Evolutionary conservation across 2,797 vertebrate species (phyloP).

Genomic region (Astyanax mexicanus): DNA sequence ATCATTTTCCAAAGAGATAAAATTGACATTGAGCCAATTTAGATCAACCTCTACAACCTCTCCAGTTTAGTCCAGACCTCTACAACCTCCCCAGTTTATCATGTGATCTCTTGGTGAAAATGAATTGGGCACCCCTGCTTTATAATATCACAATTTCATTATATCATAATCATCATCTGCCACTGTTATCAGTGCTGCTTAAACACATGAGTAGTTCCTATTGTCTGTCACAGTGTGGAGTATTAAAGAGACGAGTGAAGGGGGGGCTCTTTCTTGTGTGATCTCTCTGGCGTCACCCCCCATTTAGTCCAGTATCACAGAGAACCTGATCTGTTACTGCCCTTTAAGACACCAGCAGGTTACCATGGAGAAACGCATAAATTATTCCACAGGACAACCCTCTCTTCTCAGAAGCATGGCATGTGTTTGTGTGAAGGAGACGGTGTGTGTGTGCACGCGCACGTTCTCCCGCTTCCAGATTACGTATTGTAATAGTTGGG

Average conservation of each 20-base stretch:
- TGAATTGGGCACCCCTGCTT: no score
- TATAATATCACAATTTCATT: no score
- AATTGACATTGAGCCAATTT: no score
- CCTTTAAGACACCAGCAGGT: slow-evolving; percentile 79
- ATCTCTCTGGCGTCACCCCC: not conserved
- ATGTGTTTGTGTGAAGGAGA: not conserved
- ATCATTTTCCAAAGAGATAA: no score
- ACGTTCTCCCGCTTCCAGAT: slow-evolving; percentile 18
- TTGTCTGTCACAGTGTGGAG: not conserved
- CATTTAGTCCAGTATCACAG: slow-evolving; percentile 45
- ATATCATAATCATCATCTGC: no score
- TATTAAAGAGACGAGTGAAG: not conserved
- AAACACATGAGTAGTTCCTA: not conserved
- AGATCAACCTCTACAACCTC: no score
- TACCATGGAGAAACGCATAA: slow-evolving; percentile 82
- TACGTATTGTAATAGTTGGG: slow-evolving; percentile 28
- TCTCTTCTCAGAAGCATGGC: slow-evolving; percentile 12
- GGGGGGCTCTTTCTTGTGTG: not conserved
- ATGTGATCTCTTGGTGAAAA: no score
- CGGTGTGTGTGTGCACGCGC: not conserved
- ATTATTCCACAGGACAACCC: slow-evolving; percentile 68
- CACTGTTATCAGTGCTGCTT: not conserved
- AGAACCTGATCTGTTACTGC: slow-evolving; percentile 78
- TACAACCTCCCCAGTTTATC: no score
- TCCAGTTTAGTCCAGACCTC: no score